These are phyloP conservation scores for Canis aureus DNA, from an alignment of 2,113 vertebrate genomes.

Conservation along the genomic window DNA sequence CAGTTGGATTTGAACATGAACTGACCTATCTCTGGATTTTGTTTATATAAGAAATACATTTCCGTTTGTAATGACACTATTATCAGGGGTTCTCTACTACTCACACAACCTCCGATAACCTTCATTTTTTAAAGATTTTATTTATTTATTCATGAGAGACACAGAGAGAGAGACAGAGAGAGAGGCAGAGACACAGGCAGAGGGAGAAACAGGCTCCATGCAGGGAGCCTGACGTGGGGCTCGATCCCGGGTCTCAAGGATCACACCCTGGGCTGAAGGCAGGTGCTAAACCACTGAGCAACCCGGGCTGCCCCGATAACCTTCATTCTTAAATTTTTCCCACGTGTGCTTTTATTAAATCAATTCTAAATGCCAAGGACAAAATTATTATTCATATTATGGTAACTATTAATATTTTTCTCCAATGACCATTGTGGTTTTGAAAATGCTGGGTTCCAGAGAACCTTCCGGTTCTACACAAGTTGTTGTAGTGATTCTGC, in stretches of 20 bases:
- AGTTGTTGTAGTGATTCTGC: neutral
- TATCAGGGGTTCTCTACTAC: accelerated
- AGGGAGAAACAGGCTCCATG: no score
- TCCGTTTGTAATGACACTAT: neutral
- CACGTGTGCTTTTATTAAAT: neutral
- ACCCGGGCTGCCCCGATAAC: no score
- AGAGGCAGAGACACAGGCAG: no score
- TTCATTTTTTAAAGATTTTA: neutral
- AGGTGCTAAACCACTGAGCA: no score
- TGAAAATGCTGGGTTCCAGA: neutral
- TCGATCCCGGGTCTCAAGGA: no score
- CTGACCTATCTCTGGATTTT: neutral
- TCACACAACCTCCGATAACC: neutral
- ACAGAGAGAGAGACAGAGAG: no score
- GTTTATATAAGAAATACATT: neutral
- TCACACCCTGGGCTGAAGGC: no score
- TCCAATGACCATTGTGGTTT: neutral
- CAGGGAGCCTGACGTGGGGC: no score
- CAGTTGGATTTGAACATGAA: neutral
- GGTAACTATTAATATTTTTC: neutral
- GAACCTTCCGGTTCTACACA: neutral
- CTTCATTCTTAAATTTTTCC: neutral
- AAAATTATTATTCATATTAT: neutral
- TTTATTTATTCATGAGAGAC: no score
- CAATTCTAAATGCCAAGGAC: neutral